Evolutionary conservation across 2,113 vertebrate species (phyloP).

Genomic region (Hirundichthys speculiger): DNA sequence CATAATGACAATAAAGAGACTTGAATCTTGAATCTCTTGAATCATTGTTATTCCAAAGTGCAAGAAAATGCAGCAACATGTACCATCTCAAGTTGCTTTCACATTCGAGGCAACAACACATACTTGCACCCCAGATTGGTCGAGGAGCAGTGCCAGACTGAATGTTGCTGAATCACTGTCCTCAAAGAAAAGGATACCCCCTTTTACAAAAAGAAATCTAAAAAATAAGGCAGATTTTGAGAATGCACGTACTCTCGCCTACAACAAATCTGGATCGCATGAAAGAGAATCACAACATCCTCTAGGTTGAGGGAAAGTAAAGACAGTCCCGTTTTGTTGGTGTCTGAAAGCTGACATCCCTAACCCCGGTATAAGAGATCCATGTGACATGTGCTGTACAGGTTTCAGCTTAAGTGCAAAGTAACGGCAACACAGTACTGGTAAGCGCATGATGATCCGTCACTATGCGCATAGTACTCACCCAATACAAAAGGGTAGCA

Average conservation of each 20-base stretch:
- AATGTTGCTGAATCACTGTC: too few relatives aligned
- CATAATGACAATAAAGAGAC: too few relatives aligned
- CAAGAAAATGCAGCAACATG: neutral
- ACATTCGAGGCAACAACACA: neutral
- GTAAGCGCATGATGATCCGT: constrained; percentile 3
- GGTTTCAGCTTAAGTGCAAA: neutral
- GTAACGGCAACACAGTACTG: neutral
- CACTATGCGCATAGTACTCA: neutral
- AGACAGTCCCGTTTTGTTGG: neutral
- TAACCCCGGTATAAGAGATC: constrained; percentile 25
- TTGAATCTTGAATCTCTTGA: too few relatives aligned
- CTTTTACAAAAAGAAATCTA: neutral
- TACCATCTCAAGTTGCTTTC: neutral
- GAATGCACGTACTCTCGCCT: neutral
- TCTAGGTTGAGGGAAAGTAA: constrained; percentile 19
- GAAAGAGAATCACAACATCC: too few relatives aligned
- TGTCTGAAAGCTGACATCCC: constrained; percentile 22
- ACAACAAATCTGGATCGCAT: too few relatives aligned
- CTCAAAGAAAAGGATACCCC: too few relatives aligned
- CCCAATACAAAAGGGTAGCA: too few relatives aligned
- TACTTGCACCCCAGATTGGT: neutral
- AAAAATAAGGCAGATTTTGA: neutral
- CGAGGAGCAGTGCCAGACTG: neutral
- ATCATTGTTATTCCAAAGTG: constrained; percentile 3
- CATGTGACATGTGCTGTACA: constrained; percentile 31